A percentile compares a stretch with the other conserved stretches of the same genome.
Evolutionary conservation across 1,140 invertebrate species (phyloP).

Genomic region (Bathynomus jamesi): DNA sequence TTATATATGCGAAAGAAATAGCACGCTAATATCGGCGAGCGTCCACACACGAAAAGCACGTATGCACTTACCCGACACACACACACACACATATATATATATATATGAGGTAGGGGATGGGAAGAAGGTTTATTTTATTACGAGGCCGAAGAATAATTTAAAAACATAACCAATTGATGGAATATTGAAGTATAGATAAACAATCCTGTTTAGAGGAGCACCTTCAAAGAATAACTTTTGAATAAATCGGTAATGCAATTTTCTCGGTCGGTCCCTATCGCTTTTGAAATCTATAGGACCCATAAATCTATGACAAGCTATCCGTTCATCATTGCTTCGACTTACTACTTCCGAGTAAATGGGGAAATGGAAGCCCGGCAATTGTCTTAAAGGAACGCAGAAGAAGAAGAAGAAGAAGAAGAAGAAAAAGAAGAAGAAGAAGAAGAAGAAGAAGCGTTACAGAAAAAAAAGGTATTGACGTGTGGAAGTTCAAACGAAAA

Average conservation of each 20-base stretch:
- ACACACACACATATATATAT: not conserved
- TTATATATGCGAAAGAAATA: not conserved
- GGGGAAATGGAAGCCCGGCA: not conserved
- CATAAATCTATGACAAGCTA: not conserved
- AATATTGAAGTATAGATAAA: not conserved
- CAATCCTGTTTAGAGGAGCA: not conserved
- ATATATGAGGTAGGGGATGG: not conserved
- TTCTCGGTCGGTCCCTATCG: not conserved
- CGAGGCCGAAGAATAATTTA: too few relatives aligned
- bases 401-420: not conserved
- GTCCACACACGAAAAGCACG: too few relatives aligned
- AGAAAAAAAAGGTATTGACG: too few relatives aligned
- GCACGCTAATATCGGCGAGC: not conserved
- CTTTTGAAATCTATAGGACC: not conserved
- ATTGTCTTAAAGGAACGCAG: not conserved
- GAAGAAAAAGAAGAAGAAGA: not conserved
- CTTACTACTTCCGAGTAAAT: slow-evolving; percentile 1
- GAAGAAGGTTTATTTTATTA: too few relatives aligned
- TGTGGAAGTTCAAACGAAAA: too few relatives aligned
- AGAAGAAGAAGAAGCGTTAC: too few relatives aligned
- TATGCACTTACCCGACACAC: too few relatives aligned
- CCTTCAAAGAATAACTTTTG: not conserved
- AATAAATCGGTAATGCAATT: slow-evolving; percentile 1
- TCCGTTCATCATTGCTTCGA: not conserved
- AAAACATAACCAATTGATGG: not conserved